These are phyloP conservation scores for Sebastes elongatus DNA, from an alignment of 2,797 vertebrate genomes.

Conservation along the genomic window DNA sequence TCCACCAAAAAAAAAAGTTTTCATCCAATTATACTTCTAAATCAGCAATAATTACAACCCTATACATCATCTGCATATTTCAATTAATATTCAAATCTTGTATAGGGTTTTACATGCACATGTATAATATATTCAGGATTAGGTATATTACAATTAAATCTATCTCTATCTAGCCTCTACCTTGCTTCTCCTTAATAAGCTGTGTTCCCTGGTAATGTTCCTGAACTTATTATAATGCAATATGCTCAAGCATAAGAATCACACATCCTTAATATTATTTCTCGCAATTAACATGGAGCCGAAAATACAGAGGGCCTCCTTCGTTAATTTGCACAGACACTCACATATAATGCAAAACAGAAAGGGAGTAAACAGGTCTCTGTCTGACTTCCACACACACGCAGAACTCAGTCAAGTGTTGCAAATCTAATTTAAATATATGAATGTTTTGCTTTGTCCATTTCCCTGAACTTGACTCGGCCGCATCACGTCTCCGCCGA, in stretches of 20 bases:
- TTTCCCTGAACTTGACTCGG: conserved; percentile 69
- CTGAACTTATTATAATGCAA: conserved; percentile 86
- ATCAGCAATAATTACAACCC: conserved; percentile 82
- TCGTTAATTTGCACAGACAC: conserved; percentile 83
- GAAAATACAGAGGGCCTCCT: conserved; percentile 73
- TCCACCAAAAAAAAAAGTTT: conserved; percentile 70
- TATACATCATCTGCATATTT: conserved; percentile 84
- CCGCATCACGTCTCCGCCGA: conserved; percentile 32
- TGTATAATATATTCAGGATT: conserved; percentile 86
- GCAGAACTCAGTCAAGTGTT: conserved; percentile 83
- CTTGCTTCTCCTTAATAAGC: conserved; percentile 84
- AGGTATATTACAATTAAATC: conserved; percentile 84
- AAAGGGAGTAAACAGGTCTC: conserved; percentile 77
- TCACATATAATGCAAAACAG: conserved; percentile 77
- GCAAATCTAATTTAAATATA: conserved; percentile 89
- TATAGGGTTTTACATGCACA: conserved; percentile 81
- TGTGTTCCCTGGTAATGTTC: conserved; percentile 79
- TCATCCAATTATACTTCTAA: conserved; percentile 82
- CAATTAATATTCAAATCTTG: conserved; percentile 86
- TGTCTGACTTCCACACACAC: conserved; percentile 51
- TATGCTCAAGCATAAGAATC: conserved; percentile 78
- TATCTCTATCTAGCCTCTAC: conserved; percentile 75
- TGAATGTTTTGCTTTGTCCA: conserved; percentile 84
- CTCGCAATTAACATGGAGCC: conserved; percentile 84
- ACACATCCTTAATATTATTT: conserved; percentile 84